Evolutionary conservation across 2,888 invertebrate genomes (phyloP), one percentile per base, ranked within the genome.

Genomic region (Chymomyza caudatula): DNA sequence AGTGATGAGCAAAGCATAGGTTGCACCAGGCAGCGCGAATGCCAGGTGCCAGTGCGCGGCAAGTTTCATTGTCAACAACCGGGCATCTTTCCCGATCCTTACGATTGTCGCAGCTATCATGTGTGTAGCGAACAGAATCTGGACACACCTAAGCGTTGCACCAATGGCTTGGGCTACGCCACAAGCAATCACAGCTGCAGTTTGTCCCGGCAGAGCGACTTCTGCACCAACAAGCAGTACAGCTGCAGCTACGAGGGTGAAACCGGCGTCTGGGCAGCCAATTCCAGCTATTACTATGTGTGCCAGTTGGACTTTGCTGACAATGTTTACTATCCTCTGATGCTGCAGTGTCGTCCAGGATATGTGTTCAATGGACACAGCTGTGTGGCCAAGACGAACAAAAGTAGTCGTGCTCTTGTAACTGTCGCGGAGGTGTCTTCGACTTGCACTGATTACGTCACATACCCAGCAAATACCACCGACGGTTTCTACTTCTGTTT

Each of bases 21-120:
- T 0, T 86, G 86, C 68, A 84, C 79, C 5, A 82, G 77, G 71
- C 82, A 85, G 58, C 60, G 76, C 3, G 22, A 69, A 5, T 83
- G 83, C 13, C 29, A n/a, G 1, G 82, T 83, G 37, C 85, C 82
- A 1, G 75, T 76, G 20, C 74, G 78, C 6, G 86, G 85, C 8
- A 78, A 78, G 22, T 88, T 88, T 60, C 76, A 76, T 58, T 88
- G 88, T 55, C 88, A 87, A 62, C 76, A 73, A 47, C 56, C 73
- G 0, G 88, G 88, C 3, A 59, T 76, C 0, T 89, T 78, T 60
- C 89, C 89, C 1, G 88, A 89, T 86, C 89, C 89, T 4, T 88
- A 89, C 59, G 85, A 89, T 49, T 89, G 89, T 53, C 87, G 86
- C 63, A 80, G 73, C 52, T 89, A 88, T 63, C 88, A 89, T 63